phyloP scores from a whole-genome alignment of 2,888 invertebrate species.

The Blastobasis adustella region DNA sequence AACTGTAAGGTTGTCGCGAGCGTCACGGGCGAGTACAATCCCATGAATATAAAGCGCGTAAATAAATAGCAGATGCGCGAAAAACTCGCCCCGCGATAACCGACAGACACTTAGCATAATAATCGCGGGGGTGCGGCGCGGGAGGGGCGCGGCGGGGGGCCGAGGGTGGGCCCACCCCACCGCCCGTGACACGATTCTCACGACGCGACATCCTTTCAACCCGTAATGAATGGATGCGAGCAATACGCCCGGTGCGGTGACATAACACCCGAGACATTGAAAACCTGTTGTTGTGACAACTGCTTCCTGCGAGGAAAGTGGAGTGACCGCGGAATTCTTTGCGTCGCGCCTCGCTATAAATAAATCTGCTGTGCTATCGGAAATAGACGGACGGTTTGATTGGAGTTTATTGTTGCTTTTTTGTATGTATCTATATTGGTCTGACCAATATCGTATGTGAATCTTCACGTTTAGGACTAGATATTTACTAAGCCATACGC shows the following conservation, averaged over 20 bases:
- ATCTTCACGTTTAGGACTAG: no score
- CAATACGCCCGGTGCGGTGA: constrained; percentile 47
- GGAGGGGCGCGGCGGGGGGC: constrained; percentile 22
- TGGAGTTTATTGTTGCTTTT: no score
- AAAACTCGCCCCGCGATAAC: constrained; percentile 66
- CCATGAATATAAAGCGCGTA: constrained; percentile 73
- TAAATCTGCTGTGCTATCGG: constrained; percentile 19
- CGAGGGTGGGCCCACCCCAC: constrained; percentile 27
- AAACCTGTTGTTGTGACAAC: constrained; percentile 42
- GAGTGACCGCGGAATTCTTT: constrained; percentile 26
- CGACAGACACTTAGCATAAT: constrained; percentile 71
- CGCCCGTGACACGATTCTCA: constrained; percentile 70
- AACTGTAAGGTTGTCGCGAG: constrained; percentile 58
- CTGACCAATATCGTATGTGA: no score
- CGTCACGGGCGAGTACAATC: constrained; percentile 52
- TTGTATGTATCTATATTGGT: no score
- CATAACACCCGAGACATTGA: constrained; percentile 50
- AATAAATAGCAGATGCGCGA: constrained; percentile 76
- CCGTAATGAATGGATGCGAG: constrained; percentile 64
- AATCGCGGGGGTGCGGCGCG: constrained; percentile 50
- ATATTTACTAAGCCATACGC: no score
- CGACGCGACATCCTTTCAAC: constrained; percentile 64
- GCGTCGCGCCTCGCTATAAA: constrained; percentile 24
- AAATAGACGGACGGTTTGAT: no score
- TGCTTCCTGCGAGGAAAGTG: constrained; percentile 25